Evolutionary conservation across 2,888 invertebrate species (phyloP).

Genomic region (Muschampia plurimacula): DNA sequence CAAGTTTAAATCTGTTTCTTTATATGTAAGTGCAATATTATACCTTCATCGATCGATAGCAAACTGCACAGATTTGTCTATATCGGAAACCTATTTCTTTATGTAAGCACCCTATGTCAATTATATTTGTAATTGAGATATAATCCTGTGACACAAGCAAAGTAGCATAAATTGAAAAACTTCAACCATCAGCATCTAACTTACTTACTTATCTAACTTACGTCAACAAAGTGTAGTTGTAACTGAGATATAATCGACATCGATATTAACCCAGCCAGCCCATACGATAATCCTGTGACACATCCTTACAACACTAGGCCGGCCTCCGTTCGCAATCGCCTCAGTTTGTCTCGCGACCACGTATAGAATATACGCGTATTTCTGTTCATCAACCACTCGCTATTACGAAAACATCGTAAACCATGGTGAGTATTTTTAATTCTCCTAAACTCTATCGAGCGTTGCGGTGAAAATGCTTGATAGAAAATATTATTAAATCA

Average conservation of each 20-base stretch:
- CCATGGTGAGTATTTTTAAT: slow-evolving; percentile 49
- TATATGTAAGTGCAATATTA: too few species aligned
- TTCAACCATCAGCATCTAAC: too few species aligned
- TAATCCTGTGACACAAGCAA: too few species aligned
- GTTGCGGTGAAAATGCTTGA: not conserved
- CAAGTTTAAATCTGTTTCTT: too few species aligned
- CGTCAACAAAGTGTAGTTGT: too few species aligned
- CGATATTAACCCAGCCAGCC: not conserved
- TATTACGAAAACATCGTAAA: slow-evolving; percentile 41
- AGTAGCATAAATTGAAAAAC: too few species aligned
- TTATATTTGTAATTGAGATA: too few species aligned
- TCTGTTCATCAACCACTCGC: slow-evolving; percentile 2
- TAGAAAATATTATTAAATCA: not conserved
- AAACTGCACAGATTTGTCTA: too few species aligned
- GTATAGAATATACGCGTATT: slow-evolving; percentile 39
- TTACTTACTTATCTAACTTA: too few species aligned
- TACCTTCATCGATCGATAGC: too few species aligned
- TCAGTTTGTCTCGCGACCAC: slow-evolving; percentile 48
- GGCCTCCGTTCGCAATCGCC: slow-evolving; percentile 16
- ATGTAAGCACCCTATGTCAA: too few species aligned
- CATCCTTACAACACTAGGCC: slow-evolving; percentile 17
- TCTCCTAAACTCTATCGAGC: slow-evolving; percentile 8
- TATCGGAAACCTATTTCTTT: too few species aligned
- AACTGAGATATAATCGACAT: not conserved
- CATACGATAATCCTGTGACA: slow-evolving; percentile 30